phyloP scores from a whole-genome alignment of 2,797 vertebrate genomes.

The Pempheris klunzingeri region DNA sequence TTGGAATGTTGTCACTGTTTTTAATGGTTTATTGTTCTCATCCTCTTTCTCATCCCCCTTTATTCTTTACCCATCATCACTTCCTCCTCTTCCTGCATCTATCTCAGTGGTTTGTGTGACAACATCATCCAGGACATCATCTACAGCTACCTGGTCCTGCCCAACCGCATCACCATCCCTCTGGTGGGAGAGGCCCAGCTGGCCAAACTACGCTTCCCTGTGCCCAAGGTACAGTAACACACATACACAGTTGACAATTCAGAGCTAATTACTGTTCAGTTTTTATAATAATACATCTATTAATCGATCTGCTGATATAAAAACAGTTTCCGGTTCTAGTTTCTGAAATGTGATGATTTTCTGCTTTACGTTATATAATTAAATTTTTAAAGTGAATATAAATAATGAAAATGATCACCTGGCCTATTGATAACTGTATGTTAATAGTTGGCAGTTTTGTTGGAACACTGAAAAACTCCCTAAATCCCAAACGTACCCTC shows the following conservation, averaged over 20 bases:
- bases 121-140: constrained; percentile 95
- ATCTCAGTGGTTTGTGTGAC: constrained; percentile 91
- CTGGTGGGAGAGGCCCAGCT: constrained; percentile 91
- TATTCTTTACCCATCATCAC: background rate
- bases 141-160: constrained; percentile 92
- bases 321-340: background rate
- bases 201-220: constrained; percentile 91
- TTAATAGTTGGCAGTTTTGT: too few species aligned
- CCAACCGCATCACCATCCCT: constrained; percentile 94
- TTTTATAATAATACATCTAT: background rate
- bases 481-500: background rate
- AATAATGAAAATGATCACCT: background rate
- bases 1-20: background rate
- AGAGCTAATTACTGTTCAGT: background rate
- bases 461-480: background rate
- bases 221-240: constrained; percentile 89
- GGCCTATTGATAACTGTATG: background rate
- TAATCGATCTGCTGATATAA: background rate
- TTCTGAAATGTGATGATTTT: background rate
- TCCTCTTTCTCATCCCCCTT: too few species aligned
- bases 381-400: background rate
- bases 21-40: background rate
- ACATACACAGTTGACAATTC: background rate
- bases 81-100: background rate
- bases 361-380: too few species aligned